These are phyloP conservation scores for Agrilus planipennis DNA, from an alignment of 1,140 invertebrate genomes.

Conservation along the genomic window DNA sequence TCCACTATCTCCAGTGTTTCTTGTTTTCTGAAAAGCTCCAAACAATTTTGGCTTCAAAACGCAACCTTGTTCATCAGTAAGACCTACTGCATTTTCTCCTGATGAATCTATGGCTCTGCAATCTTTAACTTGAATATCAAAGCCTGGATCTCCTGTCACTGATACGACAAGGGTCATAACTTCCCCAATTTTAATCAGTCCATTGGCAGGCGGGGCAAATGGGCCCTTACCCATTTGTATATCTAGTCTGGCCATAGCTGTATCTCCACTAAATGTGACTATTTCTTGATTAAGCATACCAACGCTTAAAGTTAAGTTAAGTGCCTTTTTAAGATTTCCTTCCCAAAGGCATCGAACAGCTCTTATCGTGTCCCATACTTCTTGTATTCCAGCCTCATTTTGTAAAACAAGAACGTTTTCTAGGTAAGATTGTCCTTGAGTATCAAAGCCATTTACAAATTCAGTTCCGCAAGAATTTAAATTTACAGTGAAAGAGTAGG, in stretches of 20 bases:
- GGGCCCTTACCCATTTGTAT: slow-evolving; percentile 69
- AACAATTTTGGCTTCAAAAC: slow-evolving; percentile 72
- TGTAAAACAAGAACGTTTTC: slow-evolving; percentile 71
- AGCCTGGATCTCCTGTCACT: slow-evolving; percentile 66
- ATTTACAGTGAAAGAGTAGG: slow-evolving; percentile 62
- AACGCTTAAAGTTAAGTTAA: slow-evolving; percentile 61
- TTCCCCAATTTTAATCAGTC: slow-evolving; percentile 72
- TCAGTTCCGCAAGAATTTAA: slow-evolving; percentile 70
- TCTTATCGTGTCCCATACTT: slow-evolving; percentile 70
- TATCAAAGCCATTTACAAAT: slow-evolving; percentile 66
- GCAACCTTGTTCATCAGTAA: slow-evolving; percentile 69
- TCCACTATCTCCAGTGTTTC: slow-evolving; percentile 55
- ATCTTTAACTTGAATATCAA: slow-evolving; percentile 66
- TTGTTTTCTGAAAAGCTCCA: slow-evolving; percentile 68
- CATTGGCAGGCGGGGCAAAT: slow-evolving; percentile 60
- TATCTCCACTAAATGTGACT: slow-evolving; percentile 73
- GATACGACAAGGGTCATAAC: slow-evolving; percentile 70
- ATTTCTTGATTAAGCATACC: slow-evolving; percentile 71
- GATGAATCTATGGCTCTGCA: slow-evolving; percentile 61
- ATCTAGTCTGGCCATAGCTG: slow-evolving; percentile 65
- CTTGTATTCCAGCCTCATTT: slow-evolving; percentile 69
- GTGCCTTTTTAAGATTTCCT: slow-evolving; percentile 61
- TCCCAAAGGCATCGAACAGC: slow-evolving; percentile 72
- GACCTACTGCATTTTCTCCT: slow-evolving; percentile 48
- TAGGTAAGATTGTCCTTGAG: slow-evolving; percentile 61